phyloP scores from a whole-genome alignment of 2,113 vertebrate species.

The Bucco capensis region DNA sequence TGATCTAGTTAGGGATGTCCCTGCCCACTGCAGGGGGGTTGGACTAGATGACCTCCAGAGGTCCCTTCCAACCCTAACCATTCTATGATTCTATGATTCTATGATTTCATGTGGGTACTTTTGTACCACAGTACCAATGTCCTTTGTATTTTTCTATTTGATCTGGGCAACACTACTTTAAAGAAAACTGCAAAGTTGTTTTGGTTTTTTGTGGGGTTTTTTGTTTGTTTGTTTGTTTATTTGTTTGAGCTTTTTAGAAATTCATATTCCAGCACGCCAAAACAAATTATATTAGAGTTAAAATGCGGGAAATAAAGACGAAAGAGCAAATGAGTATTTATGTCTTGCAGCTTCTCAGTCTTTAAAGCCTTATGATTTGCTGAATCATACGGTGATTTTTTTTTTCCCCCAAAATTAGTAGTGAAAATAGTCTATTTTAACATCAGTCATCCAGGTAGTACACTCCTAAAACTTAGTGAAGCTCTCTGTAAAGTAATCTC shows the following conservation, averaged over 20 bases:
- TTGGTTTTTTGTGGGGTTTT: too few relatives aligned
- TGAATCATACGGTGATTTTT: not conserved
- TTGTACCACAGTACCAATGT: not conserved
- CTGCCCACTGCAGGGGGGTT: too few relatives aligned
- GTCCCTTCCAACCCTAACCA: too few relatives aligned
- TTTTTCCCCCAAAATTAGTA: not conserved
- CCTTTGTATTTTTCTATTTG: not conserved
- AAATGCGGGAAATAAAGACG: not conserved
- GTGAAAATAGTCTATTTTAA: not conserved
- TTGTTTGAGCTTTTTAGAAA: not conserved
- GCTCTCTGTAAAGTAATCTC: not conserved
- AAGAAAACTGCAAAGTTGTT: rapidly evolving
- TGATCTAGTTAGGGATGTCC: too few relatives aligned
- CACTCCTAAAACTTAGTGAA: not conserved
- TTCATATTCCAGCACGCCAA: not conserved
- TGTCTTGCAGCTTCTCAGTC: not conserved
- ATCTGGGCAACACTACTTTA: not conserved
- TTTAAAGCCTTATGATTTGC: not conserved
- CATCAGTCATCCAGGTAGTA: not conserved
- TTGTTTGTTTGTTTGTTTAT: too few relatives aligned
- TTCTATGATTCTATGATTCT: too few relatives aligned
- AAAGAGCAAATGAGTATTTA: not conserved
- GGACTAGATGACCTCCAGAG: too few relatives aligned
- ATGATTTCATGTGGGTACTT: not conserved
- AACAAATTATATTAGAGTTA: not conserved